These are phyloP conservation scores for Lepidochrysops patricia DNA, from an alignment of 2,888 invertebrate species.

Conservation along the genomic window DNA sequence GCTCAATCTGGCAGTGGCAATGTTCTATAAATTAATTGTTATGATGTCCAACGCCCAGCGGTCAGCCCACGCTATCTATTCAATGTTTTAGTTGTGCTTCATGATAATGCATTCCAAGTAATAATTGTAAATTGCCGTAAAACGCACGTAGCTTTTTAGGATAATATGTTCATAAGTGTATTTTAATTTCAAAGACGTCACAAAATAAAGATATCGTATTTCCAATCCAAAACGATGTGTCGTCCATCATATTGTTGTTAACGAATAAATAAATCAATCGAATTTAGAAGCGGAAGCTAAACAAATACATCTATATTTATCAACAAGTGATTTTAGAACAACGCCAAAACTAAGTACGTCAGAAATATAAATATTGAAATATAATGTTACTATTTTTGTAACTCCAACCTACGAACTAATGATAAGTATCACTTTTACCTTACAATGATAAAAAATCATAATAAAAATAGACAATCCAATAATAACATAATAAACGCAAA, in stretches of 20 bases:
- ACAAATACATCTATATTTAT: constrained; percentile 51
- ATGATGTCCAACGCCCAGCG: constrained; percentile 16
- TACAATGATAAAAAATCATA: too few species aligned
- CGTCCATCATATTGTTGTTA: constrained; percentile 34
- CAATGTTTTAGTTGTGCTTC: constrained; percentile 18
- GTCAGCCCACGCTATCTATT: constrained; percentile 22
- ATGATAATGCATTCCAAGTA: neutral
- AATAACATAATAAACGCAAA: too few species aligned
- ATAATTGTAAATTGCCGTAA: neutral
- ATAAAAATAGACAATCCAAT: too few species aligned
- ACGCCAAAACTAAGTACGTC: constrained; percentile 45
- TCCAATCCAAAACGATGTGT: constrained; percentile 25
- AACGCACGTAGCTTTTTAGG: constrained; percentile 4
- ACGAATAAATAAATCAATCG: constrained; percentile 35
- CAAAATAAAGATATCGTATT: constrained; percentile 34
- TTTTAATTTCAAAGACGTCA: constrained; percentile 41
- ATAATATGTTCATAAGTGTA: neutral
- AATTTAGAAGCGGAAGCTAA: constrained; percentile 42
- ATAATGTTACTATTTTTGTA: neutral
- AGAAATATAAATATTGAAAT: constrained; percentile 30
- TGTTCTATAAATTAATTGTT: constrained; percentile 20
- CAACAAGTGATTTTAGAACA: constrained; percentile 33
- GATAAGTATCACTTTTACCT: too few species aligned
- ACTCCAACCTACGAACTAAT: neutral
- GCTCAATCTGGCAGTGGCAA: neutral